Percentiles rank a stretch among this genome's conserved stretches.
Conservation (phyloP, 2,113 vertebrate genomes). For the Pterocles gutturalis region DNA sequence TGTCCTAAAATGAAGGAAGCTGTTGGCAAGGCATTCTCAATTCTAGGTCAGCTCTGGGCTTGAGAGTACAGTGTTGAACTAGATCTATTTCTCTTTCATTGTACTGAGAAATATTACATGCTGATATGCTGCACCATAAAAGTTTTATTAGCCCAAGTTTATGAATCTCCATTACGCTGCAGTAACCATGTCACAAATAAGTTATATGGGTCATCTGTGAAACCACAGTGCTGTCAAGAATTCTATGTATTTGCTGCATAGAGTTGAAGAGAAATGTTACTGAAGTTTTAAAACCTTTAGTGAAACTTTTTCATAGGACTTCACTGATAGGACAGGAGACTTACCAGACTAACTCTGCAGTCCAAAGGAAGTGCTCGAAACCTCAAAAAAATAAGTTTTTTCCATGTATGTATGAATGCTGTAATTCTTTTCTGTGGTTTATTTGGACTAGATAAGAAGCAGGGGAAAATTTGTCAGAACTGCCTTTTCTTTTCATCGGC, state of each 20-base stretch:
- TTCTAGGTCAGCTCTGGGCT: neutral
- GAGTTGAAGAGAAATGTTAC: neutral
- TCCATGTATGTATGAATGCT: neutral
- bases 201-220: slow-evolving; percentile 35
- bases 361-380: neutral
- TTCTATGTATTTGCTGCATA: neutral
- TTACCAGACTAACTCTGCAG: neutral
- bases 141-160: slow-evolving; percentile 43
- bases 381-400: neutral
- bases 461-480: neutral
- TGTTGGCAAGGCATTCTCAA: neutral
- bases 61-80: neutral
- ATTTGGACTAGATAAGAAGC: neutral
- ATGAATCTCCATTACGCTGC: slow-evolving; percentile 39
- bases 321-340: neutral
- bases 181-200: slow-evolving; percentile 34
- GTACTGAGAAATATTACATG: slow-evolving; percentile 20
- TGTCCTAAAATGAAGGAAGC: neutral
- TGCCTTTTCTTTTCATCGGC: neutral
- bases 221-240: neutral
- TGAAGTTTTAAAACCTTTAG: neutral
- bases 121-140: neutral
- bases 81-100: slow-evolving; percentile 18
- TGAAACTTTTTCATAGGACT: neutral
- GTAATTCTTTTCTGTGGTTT: neutral